phyloP scores from a whole-genome alignment of 2,113 vertebrate genomes.

The Silurus meridionalis region DNA sequence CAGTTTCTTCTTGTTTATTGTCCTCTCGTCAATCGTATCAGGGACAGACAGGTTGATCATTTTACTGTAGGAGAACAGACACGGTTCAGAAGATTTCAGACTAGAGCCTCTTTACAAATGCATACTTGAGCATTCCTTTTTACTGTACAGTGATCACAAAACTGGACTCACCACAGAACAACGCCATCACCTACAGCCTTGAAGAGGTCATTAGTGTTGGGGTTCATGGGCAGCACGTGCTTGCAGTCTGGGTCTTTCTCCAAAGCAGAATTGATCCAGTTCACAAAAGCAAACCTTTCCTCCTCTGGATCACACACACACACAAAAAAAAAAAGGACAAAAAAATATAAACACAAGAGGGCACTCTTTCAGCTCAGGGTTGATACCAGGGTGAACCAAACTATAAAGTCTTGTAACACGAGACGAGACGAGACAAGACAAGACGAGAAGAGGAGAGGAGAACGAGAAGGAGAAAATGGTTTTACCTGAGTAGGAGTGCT shows the following conservation, averaged over 20 bases:
- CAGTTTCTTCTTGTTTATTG: constrained; percentile 96
- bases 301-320: constrained; percentile 79
- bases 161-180: constrained; percentile 85
- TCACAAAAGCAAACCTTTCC: constrained; percentile 94
- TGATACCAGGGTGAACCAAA: too few species aligned
- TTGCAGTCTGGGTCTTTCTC: constrained; percentile 89
- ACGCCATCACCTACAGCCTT: constrained; percentile 88
- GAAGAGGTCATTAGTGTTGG: constrained; percentile 88
- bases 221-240: constrained; percentile 92
- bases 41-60: constrained; percentile 97
- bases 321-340: background rate
- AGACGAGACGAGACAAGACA: too few species aligned
- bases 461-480: background rate
- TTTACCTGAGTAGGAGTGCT: constrained; percentile 86
- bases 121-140: background rate
- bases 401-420: too few species aligned
- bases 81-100: background rate
- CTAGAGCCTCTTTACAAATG: background rate
- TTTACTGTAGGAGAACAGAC: constrained; percentile 78
- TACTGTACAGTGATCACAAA: background rate
- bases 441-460: too few species aligned
- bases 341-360: background rate
- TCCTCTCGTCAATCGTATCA: constrained; percentile 96
- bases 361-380: background rate
- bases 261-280: constrained; percentile 98